Percentiles rank a stretch among this genome's conserved stretches.
These are phyloP conservation scores for Drosophila sechellia DNA, from an alignment of 1,140 invertebrate genomes.

Conservation along the genomic window DNA sequence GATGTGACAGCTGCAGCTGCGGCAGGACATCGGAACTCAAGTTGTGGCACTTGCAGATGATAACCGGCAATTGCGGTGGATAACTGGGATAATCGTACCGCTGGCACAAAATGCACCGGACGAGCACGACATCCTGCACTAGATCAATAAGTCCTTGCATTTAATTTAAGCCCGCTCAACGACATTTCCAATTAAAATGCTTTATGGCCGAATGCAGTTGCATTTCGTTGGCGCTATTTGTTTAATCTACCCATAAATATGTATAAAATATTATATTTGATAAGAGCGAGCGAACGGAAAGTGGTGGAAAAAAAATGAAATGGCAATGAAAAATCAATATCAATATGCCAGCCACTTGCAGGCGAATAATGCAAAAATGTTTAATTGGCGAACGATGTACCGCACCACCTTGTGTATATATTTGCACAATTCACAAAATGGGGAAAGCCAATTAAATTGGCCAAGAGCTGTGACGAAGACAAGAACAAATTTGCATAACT, in stretches of 20 bases:
- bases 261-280: constrained; percentile 20
- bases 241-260: constrained; percentile 14
- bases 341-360: constrained; percentile 40
- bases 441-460: constrained; percentile 47
- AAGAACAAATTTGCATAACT: constrained; percentile 79
- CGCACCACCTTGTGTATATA: constrained; percentile 14
- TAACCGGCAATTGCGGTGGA: constrained; percentile 25
- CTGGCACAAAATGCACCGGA: background rate
- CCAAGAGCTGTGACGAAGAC: constrained; percentile 12
- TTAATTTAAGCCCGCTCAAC: background rate
- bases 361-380: constrained; percentile 12
- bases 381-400: constrained; percentile 4
- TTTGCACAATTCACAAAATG: constrained; percentile 59
- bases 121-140: background rate
- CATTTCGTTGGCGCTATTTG: background rate
- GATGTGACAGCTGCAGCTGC: constrained; percentile 44
- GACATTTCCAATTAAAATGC: constrained; percentile 38
- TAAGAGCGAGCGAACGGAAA: background rate
- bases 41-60: constrained; percentile 36
- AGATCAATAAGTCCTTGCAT: constrained; percentile 20
- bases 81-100: constrained; percentile 14
- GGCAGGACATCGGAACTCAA: constrained; percentile 32
- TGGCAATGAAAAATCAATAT: constrained; percentile 47
- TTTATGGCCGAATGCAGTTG: background rate
- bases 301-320: background rate